Evolutionary conservation across 1,140 invertebrate species (phyloP).

Genomic region (Drosophila equinoxialis): DNA sequence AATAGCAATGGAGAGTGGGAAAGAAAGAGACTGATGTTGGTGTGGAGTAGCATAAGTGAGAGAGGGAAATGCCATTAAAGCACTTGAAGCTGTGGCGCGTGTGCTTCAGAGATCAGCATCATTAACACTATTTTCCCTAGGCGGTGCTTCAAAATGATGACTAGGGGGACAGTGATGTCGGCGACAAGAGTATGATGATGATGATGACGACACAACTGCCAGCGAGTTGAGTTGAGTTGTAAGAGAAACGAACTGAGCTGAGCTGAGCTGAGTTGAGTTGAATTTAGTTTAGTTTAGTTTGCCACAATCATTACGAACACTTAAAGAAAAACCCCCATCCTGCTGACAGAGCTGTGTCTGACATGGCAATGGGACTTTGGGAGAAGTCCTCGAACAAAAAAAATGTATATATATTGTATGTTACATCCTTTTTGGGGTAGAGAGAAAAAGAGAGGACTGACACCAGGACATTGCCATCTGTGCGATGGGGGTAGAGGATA

Average conservation of each 20-base stretch:
- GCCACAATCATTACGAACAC: slow-evolving; percentile 78
- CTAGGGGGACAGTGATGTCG: slow-evolving; percentile 1
- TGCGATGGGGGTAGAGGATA: slow-evolving; percentile 19
- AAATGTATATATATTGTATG: neutral
- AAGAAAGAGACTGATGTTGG: neutral
- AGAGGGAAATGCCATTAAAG: slow-evolving; percentile 60
- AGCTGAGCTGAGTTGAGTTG: slow-evolving; percentile 37
- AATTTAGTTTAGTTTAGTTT: slow-evolving; percentile 62
- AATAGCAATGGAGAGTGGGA: slow-evolving; percentile 6
- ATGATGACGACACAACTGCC: slow-evolving; percentile 44
- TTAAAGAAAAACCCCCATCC: slow-evolving; percentile 62
- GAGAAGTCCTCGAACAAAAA: slow-evolving; percentile 54
- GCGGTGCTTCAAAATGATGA: slow-evolving; percentile 68
- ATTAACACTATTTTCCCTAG: slow-evolving; percentile 80
- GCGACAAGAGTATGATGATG: neutral
- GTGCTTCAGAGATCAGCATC: slow-evolving; percentile 73
- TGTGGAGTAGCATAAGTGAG: slow-evolving; percentile 1
- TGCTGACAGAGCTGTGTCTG: slow-evolving; percentile 58
- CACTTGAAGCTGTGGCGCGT: slow-evolving; percentile 61
- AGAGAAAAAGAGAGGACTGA: neutral
- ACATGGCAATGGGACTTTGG: slow-evolving; percentile 28
- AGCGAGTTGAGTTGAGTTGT: slow-evolving; percentile 29
- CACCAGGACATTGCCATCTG: slow-evolving; percentile 18
- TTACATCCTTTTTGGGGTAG: slow-evolving; percentile 9
- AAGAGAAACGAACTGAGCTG: slow-evolving; percentile 11